Percentiles rank a stretch among this genome's conserved stretches.
Conservation (phyloP, 1,140 invertebrate genomes). For the Macrobrachium rosenbergii region DNA sequence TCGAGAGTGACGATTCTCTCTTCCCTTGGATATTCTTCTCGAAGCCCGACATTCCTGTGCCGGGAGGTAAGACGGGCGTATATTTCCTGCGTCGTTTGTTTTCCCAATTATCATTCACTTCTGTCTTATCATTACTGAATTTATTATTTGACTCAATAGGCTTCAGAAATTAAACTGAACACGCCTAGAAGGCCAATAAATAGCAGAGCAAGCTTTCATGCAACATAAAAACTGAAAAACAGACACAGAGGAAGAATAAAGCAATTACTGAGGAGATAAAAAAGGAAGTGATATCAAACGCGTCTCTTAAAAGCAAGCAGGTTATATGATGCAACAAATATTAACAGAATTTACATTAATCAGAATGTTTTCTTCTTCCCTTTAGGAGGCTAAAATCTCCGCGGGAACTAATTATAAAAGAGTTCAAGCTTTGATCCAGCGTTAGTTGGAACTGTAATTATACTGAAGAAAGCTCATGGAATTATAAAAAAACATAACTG, state of each 20-base stretch:
- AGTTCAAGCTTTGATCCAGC: too few relatives aligned
- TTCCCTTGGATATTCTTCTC: constrained; percentile 58
- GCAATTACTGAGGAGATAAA: not conserved
- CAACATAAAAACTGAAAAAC: not conserved
- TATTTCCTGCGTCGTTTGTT: not conserved
- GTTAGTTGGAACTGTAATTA: too few relatives aligned
- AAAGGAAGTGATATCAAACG: too few relatives aligned
- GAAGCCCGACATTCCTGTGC: constrained; percentile 52
- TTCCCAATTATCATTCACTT: not conserved
- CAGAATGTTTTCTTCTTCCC: too few relatives aligned
- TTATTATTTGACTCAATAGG: too few relatives aligned
- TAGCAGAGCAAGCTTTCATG: not conserved
- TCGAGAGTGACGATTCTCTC: constrained; percentile 45
- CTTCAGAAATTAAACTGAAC: too few relatives aligned
- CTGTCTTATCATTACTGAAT: not conserved
- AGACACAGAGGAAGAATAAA: not conserved
- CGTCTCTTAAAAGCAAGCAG: not conserved
- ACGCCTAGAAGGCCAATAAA: not conserved
- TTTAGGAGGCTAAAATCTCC: too few relatives aligned
- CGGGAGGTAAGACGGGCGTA: constrained; percentile 45
- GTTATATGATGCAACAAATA: too few relatives aligned
- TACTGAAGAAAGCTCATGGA: too few relatives aligned
- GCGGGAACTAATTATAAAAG: too few relatives aligned
- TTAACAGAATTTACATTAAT: too few relatives aligned
- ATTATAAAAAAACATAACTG: not conserved